Percentiles rank a stretch among this genome's conserved stretches.
phyloP scores from a whole-genome alignment of 2,888 invertebrate genomes.

The Melipona beecheii region DNA sequence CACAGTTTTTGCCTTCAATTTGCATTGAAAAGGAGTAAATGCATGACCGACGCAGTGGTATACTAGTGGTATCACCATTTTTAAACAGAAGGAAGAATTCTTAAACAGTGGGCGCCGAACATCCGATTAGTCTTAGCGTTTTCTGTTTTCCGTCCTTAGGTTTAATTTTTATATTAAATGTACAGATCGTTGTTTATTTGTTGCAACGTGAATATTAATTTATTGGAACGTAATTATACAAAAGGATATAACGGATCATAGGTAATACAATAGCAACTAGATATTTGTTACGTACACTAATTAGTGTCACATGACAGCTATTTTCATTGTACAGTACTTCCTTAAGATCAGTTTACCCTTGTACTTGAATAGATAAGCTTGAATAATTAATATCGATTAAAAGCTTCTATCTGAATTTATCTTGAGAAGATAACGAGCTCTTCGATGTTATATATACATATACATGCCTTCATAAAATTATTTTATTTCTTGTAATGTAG shows the following conservation, averaged over 20 bases:
- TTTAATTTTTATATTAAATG: constrained; percentile 82
- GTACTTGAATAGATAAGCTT: constrained; percentile 63
- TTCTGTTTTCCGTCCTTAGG: constrained; percentile 83
- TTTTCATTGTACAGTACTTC: constrained; percentile 70
- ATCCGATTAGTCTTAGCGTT: constrained; percentile 75
- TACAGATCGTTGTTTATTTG: constrained; percentile 77
- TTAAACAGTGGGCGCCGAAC: constrained; percentile 59
- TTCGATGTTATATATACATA: constrained; percentile 40
- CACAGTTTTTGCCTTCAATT: constrained; percentile 22
- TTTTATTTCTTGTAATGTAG: constrained; percentile 57
- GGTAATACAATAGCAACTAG: constrained; percentile 58
- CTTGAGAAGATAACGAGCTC: constrained; percentile 47
- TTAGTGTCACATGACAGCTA: constrained; percentile 59
- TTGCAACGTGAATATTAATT: constrained; percentile 73
- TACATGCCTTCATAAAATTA: constrained; percentile 54
- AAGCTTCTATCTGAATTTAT: constrained; percentile 59
- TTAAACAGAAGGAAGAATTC: constrained; percentile 6
- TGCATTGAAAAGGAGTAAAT: constrained; percentile 3
- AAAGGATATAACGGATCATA: constrained; percentile 61
- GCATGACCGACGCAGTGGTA: neutral
- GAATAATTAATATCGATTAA: constrained; percentile 50
- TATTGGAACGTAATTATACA: constrained; percentile 66
- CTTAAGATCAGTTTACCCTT: constrained; percentile 63
- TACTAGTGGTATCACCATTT: constrained; percentile 18
- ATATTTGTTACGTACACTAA: constrained; percentile 65